A percentile compares a stretch with the other conserved stretches of the same genome.
Conservation (phyloP, 2,888 invertebrate genomes). For the Bhutanitis thaidina region DNA sequence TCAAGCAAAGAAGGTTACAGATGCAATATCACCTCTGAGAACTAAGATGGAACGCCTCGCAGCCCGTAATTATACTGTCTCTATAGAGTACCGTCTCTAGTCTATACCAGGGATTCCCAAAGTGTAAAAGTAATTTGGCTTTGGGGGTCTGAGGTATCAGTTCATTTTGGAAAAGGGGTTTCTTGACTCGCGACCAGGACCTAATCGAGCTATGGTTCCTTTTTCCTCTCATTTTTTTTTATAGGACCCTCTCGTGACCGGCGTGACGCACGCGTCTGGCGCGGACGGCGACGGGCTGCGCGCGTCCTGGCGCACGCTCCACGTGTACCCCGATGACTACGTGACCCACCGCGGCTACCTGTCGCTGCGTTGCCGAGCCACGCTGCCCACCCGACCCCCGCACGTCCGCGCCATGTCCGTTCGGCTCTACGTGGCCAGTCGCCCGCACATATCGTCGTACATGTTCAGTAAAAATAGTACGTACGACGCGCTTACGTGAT, state of each 20-base stretch:
- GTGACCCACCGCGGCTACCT: slow-evolving; percentile 63
- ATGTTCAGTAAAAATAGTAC: slow-evolving; percentile 77
- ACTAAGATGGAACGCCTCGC: no score
- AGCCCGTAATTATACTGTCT: no score
- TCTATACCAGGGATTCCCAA: no score
- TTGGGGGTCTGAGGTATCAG: no score
- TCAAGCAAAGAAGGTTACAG: no score
- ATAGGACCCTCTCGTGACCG: slow-evolving; percentile 64
- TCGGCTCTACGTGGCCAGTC: slow-evolving; percentile 60
- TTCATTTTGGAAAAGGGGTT: no score
- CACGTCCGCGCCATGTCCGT: slow-evolving; percentile 66
- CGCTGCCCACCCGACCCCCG: slow-evolving; percentile 56
- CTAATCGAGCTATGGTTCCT: no score
- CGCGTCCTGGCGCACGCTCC: slow-evolving; percentile 68
- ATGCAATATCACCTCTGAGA: no score
- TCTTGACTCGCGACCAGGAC: no score
- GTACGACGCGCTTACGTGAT: no score
- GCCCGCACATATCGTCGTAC: slow-evolving; percentile 69
- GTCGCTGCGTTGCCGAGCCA: slow-evolving; percentile 63
- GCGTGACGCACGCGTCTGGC: slow-evolving; percentile 59
- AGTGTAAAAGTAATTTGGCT: no score
- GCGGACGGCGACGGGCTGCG: slow-evolving; percentile 65
- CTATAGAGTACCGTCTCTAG: no score
- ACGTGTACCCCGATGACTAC: slow-evolving; percentile 67
- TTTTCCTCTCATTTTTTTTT: not conserved